These are phyloP conservation scores for Prunella fulvescens DNA, from an alignment of 2,113 vertebrate species.

Conservation along the genomic window DNA sequence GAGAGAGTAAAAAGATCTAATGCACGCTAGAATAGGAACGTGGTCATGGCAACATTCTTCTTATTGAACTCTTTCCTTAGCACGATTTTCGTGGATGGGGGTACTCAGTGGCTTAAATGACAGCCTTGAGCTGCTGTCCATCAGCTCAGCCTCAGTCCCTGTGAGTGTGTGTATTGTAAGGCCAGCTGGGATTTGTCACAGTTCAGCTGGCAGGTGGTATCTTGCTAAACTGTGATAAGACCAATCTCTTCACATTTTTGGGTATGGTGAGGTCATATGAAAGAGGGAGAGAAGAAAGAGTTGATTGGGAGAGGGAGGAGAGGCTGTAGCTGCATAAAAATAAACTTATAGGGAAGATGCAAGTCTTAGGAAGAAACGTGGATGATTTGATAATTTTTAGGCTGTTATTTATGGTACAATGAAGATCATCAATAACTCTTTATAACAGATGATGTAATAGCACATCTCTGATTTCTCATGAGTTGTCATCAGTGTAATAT, in stretches of 20 bases:
- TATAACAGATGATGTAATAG: background rate
- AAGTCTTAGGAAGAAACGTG: background rate
- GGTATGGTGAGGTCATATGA: background rate
- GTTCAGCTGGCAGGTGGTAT: conserved; percentile 31
- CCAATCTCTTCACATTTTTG: conserved; percentile 14
- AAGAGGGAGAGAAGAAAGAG: background rate
- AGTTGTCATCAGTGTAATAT: background rate
- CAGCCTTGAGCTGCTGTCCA: background rate
- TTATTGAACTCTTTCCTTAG: background rate
- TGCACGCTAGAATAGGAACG: background rate
- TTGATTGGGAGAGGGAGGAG: background rate
- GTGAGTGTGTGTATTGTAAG: background rate
- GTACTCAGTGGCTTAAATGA: background rate
- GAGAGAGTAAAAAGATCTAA: background rate
- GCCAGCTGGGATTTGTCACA: conserved; percentile 43
- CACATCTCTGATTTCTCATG: background rate
- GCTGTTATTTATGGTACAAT: background rate
- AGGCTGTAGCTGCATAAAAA: background rate
- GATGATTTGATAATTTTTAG: background rate
- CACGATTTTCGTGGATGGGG: background rate
- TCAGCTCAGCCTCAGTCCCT: background rate
- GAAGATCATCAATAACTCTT: background rate
- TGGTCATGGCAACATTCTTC: background rate
- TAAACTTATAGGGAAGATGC: background rate
- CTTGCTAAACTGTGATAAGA: conserved; percentile 17